Conservation (phyloP, 2,888 invertebrate species). For the Epistrophe grossulariae region DNA sequence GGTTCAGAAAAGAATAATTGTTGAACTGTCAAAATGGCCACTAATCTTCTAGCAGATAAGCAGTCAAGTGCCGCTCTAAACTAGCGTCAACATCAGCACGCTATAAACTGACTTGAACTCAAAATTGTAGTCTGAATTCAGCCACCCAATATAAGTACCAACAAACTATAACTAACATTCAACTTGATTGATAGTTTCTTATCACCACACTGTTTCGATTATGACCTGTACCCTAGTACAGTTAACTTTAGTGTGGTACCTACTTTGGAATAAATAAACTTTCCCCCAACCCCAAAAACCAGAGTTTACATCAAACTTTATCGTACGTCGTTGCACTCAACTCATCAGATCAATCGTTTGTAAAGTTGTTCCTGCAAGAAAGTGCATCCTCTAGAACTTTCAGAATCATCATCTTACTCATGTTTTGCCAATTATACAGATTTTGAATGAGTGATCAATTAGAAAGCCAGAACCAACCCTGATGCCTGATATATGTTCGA, state of each 20-base stretch:
- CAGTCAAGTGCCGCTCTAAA: not conserved
- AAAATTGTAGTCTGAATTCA: not conserved
- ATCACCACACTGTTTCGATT: not conserved
- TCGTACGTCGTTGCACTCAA: not conserved
- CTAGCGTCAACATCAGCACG: not conserved
- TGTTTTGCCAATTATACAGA: slow-evolving; percentile 7
- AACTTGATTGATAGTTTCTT: slow-evolving; percentile 10
- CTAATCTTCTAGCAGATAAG: not conserved
- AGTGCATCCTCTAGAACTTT: not conserved
- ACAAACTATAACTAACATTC: not conserved
- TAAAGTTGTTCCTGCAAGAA: not conserved
- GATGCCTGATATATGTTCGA: slow-evolving; percentile 12
- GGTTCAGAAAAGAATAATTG: not conserved
- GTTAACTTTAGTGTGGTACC: not conserved
- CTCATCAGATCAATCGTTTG: not conserved
- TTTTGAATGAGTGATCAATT: slow-evolving; percentile 28
- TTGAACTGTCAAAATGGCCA: not conserved
- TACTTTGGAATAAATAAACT: not conserved
- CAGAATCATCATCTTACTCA: not conserved
- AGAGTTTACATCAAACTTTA: slow-evolving; percentile 13
- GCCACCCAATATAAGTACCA: not conserved
- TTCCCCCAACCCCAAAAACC: not conserved
- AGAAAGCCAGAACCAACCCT: not conserved
- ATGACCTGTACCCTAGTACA: not conserved
- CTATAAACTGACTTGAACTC: not conserved